These are phyloP conservation scores for Tragopan temminckii DNA, from an alignment of 2,797 vertebrate species.

Conservation along the genomic window DNA sequence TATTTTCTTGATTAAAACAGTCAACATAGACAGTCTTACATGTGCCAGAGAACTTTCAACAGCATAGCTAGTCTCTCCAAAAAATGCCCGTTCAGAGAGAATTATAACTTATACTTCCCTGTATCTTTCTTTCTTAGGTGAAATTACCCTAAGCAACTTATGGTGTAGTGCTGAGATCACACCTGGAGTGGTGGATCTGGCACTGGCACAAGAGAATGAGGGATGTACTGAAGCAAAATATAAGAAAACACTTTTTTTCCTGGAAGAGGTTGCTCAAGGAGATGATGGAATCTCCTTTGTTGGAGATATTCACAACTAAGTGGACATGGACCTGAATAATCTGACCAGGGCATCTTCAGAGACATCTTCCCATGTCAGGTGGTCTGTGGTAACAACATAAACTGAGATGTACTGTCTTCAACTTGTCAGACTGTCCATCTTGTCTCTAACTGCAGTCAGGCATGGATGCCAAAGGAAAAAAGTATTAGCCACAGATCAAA, in stretches of 20 bases:
- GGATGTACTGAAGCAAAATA: neutral
- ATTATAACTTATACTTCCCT: neutral
- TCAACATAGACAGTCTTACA: neutral
- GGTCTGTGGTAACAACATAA: neutral
- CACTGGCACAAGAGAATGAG: fast-evolving
- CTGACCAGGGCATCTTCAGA: neutral
- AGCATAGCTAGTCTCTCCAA: neutral
- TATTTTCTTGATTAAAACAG: neutral
- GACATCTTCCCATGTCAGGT: neutral
- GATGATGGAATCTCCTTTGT: neutral
- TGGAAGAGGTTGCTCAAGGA: neutral
- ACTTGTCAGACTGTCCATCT: neutral
- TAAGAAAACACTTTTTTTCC: neutral
- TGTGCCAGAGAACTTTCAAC: neutral
- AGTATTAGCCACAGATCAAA: neutral
- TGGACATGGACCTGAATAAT: neutral
- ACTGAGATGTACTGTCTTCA: neutral
- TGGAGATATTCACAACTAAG: neutral
- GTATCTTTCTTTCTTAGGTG: neutral
- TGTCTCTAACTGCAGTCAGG: neutral
- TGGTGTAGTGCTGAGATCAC: neutral
- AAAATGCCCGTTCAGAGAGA: neutral
- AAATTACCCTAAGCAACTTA: neutral
- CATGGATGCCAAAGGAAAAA: neutral
- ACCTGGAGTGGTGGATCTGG: neutral